Conservation (phyloP, 2,888 invertebrate genomes). For the Oeneis ivallda region DNA sequence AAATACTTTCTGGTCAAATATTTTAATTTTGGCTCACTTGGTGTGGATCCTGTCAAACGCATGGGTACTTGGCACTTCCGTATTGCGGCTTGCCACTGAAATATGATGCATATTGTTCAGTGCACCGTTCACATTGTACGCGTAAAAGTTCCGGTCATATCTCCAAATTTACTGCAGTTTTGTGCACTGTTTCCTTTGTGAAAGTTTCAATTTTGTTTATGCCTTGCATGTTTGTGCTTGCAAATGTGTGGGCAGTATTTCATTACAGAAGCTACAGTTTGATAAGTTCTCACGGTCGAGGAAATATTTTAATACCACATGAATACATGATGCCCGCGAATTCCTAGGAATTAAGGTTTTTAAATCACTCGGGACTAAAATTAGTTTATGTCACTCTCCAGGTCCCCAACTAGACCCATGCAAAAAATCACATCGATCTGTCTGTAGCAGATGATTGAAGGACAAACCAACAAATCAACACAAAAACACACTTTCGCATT, state of each 20-base stretch:
- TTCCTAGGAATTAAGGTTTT: too few species aligned
- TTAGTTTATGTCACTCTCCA: too few species aligned
- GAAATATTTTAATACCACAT: not conserved
- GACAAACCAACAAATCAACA: too few species aligned
- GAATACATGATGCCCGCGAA: not conserved
- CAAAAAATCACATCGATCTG: too few species aligned
- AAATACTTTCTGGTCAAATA: not conserved
- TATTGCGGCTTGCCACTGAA: constrained; percentile 29
- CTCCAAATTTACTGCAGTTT: constrained; percentile 27
- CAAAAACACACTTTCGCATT: too few species aligned
- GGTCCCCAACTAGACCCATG: too few species aligned
- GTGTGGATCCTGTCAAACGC: not conserved
- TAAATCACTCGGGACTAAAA: too few species aligned
- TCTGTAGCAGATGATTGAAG: too few species aligned
- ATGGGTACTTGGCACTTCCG: constrained; percentile 5
- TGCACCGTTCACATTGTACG: constrained; percentile 22
- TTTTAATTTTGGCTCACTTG: not conserved
- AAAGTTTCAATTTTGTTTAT: constrained; percentile 24
- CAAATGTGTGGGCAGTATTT: constrained; percentile 9
- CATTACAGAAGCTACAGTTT: not conserved
- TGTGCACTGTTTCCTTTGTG: constrained; percentile 13
- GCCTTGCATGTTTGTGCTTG: constrained; percentile 11
- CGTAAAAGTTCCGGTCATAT: constrained; percentile 34
- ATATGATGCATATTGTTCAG: constrained; percentile 35
- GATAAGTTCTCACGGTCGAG: not conserved